Conservation (phyloP, 2,113 vertebrate species). For the Sander vitreus region DNA sequence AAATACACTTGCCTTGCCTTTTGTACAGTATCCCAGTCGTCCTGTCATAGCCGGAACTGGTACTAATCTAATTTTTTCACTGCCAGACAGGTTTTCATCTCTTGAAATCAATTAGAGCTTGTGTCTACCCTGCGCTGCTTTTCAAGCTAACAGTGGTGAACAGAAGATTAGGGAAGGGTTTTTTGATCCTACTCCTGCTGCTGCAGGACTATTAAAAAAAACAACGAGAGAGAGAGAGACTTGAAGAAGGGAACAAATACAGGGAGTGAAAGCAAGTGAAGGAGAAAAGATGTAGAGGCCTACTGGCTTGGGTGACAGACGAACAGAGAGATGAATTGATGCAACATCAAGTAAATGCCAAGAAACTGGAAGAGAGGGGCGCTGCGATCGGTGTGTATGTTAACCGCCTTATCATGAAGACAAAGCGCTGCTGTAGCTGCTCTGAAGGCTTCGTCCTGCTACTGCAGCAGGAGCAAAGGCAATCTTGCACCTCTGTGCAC, state of each 20-base stretch:
- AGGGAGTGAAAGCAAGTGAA: conserved; percentile 2
- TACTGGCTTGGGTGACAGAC: conserved; percentile 25
- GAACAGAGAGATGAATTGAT: conserved; percentile 52
- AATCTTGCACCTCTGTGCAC: conserved; percentile 41
- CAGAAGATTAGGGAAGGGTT: conserved; percentile 36
- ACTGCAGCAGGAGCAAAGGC: conserved; percentile 28
- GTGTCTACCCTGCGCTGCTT: conserved; percentile 29
- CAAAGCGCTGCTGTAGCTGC: conserved; percentile 53
- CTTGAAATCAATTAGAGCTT: conserved; percentile 57
- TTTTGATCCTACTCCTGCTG: conserved; percentile 28
- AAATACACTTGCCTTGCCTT: conserved; percentile 2
- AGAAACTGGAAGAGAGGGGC: conserved; percentile 27
- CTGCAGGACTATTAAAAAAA: conserved; percentile 5
- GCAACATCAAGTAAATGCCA: conserved; percentile 30
- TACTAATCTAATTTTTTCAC: conserved; percentile 40
- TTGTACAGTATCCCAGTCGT: conserved; percentile 35
- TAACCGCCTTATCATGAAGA: conserved; percentile 57
- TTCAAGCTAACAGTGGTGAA: conserved; percentile 8
- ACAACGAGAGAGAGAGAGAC: not conserved
- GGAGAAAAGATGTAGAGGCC: conserved; percentile 35
- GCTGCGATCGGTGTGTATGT: conserved; percentile 14
- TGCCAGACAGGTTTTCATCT: conserved; percentile 56
- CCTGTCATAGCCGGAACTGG: conserved; percentile 52
- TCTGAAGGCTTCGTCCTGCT: conserved; percentile 37
- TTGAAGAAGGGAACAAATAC: not conserved